Evolutionary conservation across 2,113 vertebrate species (phyloP), one percentile per base, ranked within the genome.

Genomic region (Chionis minor): DNA sequence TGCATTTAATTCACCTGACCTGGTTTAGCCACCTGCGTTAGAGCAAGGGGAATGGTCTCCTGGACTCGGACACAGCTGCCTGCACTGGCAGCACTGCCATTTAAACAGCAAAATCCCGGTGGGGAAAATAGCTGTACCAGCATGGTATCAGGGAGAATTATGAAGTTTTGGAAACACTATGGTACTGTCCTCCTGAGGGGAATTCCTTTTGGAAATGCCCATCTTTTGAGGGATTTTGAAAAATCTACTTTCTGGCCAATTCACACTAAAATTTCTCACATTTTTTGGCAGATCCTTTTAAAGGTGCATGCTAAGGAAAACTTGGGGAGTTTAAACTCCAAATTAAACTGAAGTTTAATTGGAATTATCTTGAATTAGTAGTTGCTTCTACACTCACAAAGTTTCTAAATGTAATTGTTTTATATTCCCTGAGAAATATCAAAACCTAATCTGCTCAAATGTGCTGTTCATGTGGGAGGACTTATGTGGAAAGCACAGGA

Each of bases 61-160:
- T 30, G 3, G 38, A 26, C 5, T 67, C 23, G 40, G 27, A 49
- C 22, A 49, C 49, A 49, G 49, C 49, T 49, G 45, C 30, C 35
- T 62, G 27, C 19, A 28, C 20, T 71, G 62, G 45, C 35, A 88
- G 30, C 26, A 28, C 12, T 38, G 51, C 15, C 38, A 33, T 71
- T 73, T 66, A 56, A 62, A 52, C 45, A 54, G 35, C 38, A 3
- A 82, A 65, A 91, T 54, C 4, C 12, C 61, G 47, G 61, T 5
- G 5, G 75, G 21, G 12, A 85, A 96, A 92, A 67, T 2, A 78
- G 9, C 33, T 78, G 26, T 13, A 30, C 55, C 59, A 65, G 21
- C 24, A 51, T 0, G 0, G 20, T 47, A n/a, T 66, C 10, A 38
- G 27, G 35, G 28, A 86, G 7, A 66, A 23, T 40, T n/a, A 56